Evolutionary conservation across 2,888 invertebrate species (phyloP), one percentile per base, ranked within the genome.

Genomic region (Holacanthella duospinosa): DNA sequence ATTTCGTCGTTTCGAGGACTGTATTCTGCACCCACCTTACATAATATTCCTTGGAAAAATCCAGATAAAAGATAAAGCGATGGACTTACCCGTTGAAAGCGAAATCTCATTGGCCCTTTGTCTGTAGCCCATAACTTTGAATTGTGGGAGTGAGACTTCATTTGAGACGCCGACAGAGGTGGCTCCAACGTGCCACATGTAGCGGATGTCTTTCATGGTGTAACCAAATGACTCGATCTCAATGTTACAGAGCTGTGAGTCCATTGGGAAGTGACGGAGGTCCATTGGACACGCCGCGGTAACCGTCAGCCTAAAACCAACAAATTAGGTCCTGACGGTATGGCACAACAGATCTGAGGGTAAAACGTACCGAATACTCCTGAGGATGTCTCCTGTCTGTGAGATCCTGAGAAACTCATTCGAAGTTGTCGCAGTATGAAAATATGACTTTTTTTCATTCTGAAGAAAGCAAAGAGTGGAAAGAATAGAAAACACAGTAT

Each of bases 361-460:
- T n/a, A n/a, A n/a, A 93, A 12, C 36, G 6, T 36, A 21, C 93
- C 93, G 87, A 83, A 93, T 93, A 82, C 93, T 93, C 79, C 93
- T 85, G 74, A 93, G 91, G 77, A 94, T 92, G 78, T 91, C 90
- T 77, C 93, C 95, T 75, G 90, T 89, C 79, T 93, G 88, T 80
- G 92, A 90, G 79, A 95, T 94, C 75, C 95, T 86, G 80, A 95
- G 90, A 83, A 96, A 95, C 82, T 95, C 97, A 82, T 99, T 99
- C 82, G 94, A 94, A 77, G 99, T 99, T 75, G 99, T 99, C 75
- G 97, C 97, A 81, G 93, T 93, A 82, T 99, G 99, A 81, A 99
- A 95, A 84, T 97, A 99, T 74, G 97, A 94, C 82, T 95, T 95
- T 82, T 99, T 99, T 83, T 99, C 99, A 80, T 99, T 99, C n/a